Evolutionary conservation across 2,113 vertebrate species (phyloP).

Genomic region (Aphelocoma coerulescens): DNA sequence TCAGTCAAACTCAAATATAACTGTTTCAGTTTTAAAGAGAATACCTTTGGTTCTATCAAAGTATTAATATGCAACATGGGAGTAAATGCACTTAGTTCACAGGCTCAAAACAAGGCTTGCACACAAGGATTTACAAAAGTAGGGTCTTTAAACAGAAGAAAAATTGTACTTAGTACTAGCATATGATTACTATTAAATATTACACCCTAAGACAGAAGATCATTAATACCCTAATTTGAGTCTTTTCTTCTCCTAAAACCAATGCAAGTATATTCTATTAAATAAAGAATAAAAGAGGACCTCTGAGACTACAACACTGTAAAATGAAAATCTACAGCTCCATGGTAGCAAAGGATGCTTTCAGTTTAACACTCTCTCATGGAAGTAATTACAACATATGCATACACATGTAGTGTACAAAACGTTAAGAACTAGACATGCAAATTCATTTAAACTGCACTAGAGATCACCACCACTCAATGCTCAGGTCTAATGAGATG

Average conservation of each 20-base stretch:
- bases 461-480: constrained; percentile 29
- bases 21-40: neutral
- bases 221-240: neutral
- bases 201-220: neutral
- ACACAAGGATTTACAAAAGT: neutral
- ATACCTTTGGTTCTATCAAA: neutral
- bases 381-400: neutral
- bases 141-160: neutral
- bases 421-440: constrained; percentile 12
- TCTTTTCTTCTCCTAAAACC: neutral
- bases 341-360: neutral
- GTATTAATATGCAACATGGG: neutral
- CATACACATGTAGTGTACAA: neutral
- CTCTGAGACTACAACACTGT: neutral
- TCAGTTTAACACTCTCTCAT: neutral
- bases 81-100: neutral
- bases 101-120: neutral
- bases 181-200: neutral
- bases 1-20: neutral
- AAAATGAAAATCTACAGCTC: neutral
- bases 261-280: neutral
- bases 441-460: constrained; percentile 52
- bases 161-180: neutral
- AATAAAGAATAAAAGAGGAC: neutral
- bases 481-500: constrained; percentile 29